phyloP scores from a whole-genome alignment of 1,140 invertebrate species.

The Rhagoletis pomonella region DNA sequence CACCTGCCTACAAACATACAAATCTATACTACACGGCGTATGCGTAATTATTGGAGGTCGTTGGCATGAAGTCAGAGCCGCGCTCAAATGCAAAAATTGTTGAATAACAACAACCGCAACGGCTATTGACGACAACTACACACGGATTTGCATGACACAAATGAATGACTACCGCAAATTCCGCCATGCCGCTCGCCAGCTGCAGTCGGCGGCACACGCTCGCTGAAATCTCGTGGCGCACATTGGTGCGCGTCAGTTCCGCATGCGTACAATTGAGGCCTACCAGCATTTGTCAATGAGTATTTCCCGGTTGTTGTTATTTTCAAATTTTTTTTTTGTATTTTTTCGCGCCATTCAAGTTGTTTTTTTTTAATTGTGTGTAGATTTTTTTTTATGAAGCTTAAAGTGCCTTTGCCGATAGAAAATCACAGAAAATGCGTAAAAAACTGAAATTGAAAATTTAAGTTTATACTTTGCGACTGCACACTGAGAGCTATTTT shows the following conservation, averaged over 20 bases:
- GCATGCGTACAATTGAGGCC: slow-evolving; percentile 22
- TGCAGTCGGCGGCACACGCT: background rate
- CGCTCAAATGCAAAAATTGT: slow-evolving; percentile 27
- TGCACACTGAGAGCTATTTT: background rate
- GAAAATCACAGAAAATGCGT: background rate
- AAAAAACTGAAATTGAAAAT: background rate
- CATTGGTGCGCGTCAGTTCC: slow-evolving; percentile 37
- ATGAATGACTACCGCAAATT: slow-evolving; percentile 31
- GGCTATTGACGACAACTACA: slow-evolving; percentile 26
- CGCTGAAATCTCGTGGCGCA: background rate
- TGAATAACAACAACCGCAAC: slow-evolving; percentile 14
- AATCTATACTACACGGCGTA: slow-evolving; percentile 11
- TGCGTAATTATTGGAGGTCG: slow-evolving; percentile 51
- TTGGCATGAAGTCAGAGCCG: slow-evolving; percentile 28
- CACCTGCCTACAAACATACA: background rate
- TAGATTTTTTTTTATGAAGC: background rate
- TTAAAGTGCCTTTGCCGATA: background rate
- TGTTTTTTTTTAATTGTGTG: slow-evolving; percentile 31
- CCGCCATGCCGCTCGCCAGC: background rate
- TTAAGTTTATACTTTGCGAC: background rate
- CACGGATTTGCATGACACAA: background rate
- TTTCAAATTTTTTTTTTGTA: background rate
- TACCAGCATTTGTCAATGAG: slow-evolving; percentile 38
- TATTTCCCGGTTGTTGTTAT: slow-evolving; percentile 1
- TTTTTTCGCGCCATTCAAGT: slow-evolving; percentile 18